These are phyloP conservation scores for Muraenolepis orangiensis DNA, from an alignment of 2,797 vertebrate species.

Conservation along the genomic window DNA sequence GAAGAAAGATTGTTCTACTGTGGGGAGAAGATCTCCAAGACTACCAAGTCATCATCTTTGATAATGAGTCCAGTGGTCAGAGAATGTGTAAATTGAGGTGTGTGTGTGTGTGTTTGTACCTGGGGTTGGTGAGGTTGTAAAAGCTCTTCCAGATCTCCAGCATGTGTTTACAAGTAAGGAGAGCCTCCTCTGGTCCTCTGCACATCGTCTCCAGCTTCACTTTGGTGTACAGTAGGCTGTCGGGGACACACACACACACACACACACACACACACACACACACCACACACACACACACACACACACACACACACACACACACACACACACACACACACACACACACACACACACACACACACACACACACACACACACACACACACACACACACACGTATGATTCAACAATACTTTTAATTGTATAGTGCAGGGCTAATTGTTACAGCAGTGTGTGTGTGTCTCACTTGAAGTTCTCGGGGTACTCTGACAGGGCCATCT, in stretches of 20 bases:
- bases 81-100: not conserved
- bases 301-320: constrained; percentile 1
- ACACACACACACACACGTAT: too few relatives aligned
- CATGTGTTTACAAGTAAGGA: constrained; percentile 98
- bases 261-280: not conserved
- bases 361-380: too few relatives aligned
- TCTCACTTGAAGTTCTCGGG: constrained; percentile 97
- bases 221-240: constrained; percentile 83
- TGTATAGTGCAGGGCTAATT: too few relatives aligned
- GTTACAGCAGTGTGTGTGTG: not conserved
- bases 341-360: too few relatives aligned
- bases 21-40: too few relatives aligned
- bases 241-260: not conserved
- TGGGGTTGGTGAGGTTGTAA: constrained; percentile 98
- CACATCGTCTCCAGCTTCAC: constrained; percentile 92
- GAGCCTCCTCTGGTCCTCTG: constrained; percentile 90
- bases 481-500: constrained; percentile 98
- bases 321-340: not conserved
- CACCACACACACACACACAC: constrained; percentile 1
- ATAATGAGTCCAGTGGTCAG: too few relatives aligned
- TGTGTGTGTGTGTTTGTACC: constrained; percentile 68
- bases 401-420: too few relatives aligned
- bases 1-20: too few relatives aligned
- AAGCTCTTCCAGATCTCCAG: constrained; percentile 99
- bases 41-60: too few relatives aligned